Base-by-base conservation (phyloP, 2,797 vertebrate species). In the Sebastes reedi region DNA sequence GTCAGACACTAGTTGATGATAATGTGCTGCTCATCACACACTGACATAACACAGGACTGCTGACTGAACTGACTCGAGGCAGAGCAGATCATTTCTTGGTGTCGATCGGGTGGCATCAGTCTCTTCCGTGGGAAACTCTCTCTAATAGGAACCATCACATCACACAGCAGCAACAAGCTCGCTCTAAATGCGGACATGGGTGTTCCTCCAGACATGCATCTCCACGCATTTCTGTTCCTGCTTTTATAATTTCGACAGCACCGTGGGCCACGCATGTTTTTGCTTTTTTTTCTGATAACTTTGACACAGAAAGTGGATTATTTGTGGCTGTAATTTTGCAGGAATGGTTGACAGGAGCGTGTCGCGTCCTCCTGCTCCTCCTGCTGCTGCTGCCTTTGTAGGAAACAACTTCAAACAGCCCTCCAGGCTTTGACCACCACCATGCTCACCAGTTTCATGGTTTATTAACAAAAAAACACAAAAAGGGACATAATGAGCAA, bases 141-240 rank as follows among this genome's bases (percentile, higher is more conserved):
- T 89, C 82, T 90, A 89, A 71, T 60, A 89, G 91, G 88, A 93
- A 77, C 69, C 87, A 78, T 34, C 36, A 39, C 36, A 39, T 39
- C 36, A 39, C 13, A 14, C 13, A 39, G 73, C 86, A 74, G 80
- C 81, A 39, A 62, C 69, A 52, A 64, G 78, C 88, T 92, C 83
- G 81, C 77, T 56, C 39, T 84, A 70, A 88, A 91, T 29, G 89
- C 93, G 92, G 93, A 94, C 94, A 93, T 92, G 90, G 92, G 91
- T 91, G 93, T 94, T 92, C 80, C 92, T 92, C 85, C 83, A 77
- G 61, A 75, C 88, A 59, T 72, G 86, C 64, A 79, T 89, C 88
- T 92, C 83, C 87, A 89, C 80, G 86, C 84, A 82, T 87, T 85
- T 84, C 65, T 69, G 75, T 89, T 87, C 73, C 80, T 82, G 83